phyloP scores from a whole-genome alignment of 2,113 vertebrate genomes.

The Amblyornis subalaris region DNA sequence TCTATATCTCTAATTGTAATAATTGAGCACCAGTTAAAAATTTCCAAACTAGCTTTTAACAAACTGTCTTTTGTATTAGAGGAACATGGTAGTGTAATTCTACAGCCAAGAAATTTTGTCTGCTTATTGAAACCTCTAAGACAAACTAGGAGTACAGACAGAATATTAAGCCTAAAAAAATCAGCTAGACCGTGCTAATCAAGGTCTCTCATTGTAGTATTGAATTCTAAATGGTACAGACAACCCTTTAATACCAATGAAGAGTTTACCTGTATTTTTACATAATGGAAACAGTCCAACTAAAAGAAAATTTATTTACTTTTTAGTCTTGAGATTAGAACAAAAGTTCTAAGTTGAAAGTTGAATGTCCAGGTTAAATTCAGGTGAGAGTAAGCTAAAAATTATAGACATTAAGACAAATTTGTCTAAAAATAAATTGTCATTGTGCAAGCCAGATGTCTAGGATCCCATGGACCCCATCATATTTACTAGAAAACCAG shows the following conservation, averaged over 20 bases:
- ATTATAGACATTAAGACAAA: background rate
- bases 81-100: background rate
- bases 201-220: background rate
- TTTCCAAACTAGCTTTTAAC: background rate
- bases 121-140: background rate
- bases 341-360: background rate
- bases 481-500: background rate
- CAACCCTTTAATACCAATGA: background rate
- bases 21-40: background rate
- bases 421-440: background rate
- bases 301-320: background rate
- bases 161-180: background rate
- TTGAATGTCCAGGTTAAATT: background rate
- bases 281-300: background rate
- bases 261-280: background rate
- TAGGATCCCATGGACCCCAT: accelerated
- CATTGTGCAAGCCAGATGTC: background rate
- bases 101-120: background rate
- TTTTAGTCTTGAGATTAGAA: background rate
- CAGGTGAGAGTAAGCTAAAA: background rate
- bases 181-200: background rate
- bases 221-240: background rate
- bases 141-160: background rate
- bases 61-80: background rate
- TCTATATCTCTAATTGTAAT: background rate